phyloP scores from a whole-genome alignment of 2,888 invertebrate species.

The Amphiduros pacificus region DNA sequence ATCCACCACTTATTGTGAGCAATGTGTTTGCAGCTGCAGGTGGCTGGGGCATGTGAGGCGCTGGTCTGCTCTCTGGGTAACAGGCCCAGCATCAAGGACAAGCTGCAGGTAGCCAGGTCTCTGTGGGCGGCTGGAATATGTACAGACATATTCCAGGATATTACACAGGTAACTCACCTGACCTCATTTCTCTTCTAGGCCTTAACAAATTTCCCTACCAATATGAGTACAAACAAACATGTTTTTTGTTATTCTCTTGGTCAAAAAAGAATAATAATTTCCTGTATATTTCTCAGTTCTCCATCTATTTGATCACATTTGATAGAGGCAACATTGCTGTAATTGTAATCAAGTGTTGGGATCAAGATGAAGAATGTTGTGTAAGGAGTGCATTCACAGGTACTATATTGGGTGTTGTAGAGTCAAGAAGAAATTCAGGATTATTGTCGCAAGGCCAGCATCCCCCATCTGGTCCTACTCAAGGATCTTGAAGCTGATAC shows the following conservation, averaged over 20 bases:
- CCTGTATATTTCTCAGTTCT: too few relatives aligned
- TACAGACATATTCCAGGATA: conserved; percentile 67
- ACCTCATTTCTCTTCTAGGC: background rate
- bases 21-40: conserved; percentile 16
- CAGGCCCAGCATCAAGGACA: conserved; percentile 62
- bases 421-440: conserved; percentile 71
- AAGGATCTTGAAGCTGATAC: conserved; percentile 67
- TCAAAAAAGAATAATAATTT: background rate
- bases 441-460: conserved; percentile 67
- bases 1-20: background rate
- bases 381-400: too few relatives aligned
- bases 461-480: conserved; percentile 69
- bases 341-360: too few relatives aligned
- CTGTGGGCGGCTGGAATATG: conserved; percentile 75
- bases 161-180: conserved; percentile 51
- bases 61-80: conserved; percentile 71
- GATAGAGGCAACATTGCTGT: too few relatives aligned
- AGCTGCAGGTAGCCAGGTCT: conserved; percentile 65
- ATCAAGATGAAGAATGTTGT: too few relatives aligned
- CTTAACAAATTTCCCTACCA: background rate
- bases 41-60: conserved; percentile 63
- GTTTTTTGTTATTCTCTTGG: background rate
- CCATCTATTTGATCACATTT: too few relatives aligned
- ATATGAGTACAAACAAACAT: background rate
- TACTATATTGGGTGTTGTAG: conserved; percentile 37